phyloP scores from a whole-genome alignment of 2,797 vertebrate genomes.

The Intellagama lesueurii region DNA sequence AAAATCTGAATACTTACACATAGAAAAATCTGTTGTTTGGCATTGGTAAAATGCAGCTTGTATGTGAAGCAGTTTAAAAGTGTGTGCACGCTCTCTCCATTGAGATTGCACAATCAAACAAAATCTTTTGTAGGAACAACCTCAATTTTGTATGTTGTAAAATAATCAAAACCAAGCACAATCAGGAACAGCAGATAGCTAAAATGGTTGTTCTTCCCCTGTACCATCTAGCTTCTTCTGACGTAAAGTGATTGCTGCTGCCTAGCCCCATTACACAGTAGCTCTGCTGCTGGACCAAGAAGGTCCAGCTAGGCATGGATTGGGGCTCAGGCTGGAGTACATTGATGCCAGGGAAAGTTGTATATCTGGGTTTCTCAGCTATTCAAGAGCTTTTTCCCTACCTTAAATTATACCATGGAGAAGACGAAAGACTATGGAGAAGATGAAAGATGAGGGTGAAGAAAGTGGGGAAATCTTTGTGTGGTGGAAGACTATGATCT shows the following conservation, averaged over 20 bases:
- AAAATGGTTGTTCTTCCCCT: no score
- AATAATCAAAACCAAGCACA: background rate
- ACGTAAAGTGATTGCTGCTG: no score
- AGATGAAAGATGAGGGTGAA: background rate
- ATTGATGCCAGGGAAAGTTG: no score
- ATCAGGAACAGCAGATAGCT: background rate
- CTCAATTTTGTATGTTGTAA: background rate
- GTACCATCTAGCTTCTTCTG: no score
- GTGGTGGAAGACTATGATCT: background rate
- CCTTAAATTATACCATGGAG: no score
- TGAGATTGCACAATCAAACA: background rate
- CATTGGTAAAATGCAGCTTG: background rate
- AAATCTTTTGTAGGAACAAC: background rate
- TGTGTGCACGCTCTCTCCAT: background rate
- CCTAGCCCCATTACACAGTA: no score
- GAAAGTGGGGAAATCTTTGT: background rate
- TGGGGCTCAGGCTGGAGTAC: no score
- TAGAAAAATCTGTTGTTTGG: background rate
- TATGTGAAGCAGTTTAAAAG: background rate
- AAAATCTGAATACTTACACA: fast-evolving
- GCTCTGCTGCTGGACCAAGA: no score
- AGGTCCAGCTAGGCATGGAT: no score
- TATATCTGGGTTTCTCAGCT: no score
- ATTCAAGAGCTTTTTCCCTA: no score
- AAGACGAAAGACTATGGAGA: no score